Percentiles rank a stretch among this genome's conserved stretches.
phyloP scores from a whole-genome alignment of 1,140 invertebrate genomes.

The Drosophila kurseongensis region DNA sequence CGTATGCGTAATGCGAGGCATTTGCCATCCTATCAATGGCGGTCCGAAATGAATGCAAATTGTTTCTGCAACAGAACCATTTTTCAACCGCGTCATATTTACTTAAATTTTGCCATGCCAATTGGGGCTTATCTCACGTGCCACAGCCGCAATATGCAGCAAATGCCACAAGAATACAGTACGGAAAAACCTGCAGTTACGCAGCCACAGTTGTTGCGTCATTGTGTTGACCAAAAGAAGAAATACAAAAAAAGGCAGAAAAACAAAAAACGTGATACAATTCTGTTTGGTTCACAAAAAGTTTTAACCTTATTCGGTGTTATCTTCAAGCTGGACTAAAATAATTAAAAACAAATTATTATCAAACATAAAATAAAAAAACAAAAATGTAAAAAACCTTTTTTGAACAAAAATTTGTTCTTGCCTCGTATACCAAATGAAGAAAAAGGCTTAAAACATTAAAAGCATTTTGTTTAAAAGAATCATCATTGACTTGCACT shows the following conservation, averaged over 20 bases:
- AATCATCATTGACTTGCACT: too few relatives aligned
- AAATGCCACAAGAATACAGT: slow-evolving; percentile 2
- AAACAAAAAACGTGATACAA: background rate
- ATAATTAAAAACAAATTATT: too few relatives aligned
- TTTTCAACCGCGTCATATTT: slow-evolving; percentile 30
- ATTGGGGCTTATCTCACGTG: slow-evolving; percentile 76
- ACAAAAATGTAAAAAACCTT: too few relatives aligned
- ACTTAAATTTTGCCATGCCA: slow-evolving; percentile 49
- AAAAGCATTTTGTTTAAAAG: too few relatives aligned
- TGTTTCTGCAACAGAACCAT: slow-evolving; percentile 28
- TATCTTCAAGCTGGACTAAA: too few relatives aligned
- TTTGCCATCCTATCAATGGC: slow-evolving; percentile 46
- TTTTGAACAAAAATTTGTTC: too few relatives aligned
- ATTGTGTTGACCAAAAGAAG: slow-evolving; percentile 21
- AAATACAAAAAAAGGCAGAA: slow-evolving; percentile 1
- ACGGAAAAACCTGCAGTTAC: slow-evolving; percentile 15
- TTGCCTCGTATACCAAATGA: too few relatives aligned
- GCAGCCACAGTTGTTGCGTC: slow-evolving; percentile 3
- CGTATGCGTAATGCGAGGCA: slow-evolving; percentile 60
- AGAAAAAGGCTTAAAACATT: too few relatives aligned
- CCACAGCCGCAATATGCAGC: slow-evolving; percentile 35
- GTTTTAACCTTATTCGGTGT: too few relatives aligned
- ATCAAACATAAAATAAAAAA: too few relatives aligned
- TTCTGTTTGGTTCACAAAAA: background rate
- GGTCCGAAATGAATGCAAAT: slow-evolving; percentile 46